Evolutionary conservation across 2,113 vertebrate species (phyloP).

Genomic region (Caranx melampygus): DNA sequence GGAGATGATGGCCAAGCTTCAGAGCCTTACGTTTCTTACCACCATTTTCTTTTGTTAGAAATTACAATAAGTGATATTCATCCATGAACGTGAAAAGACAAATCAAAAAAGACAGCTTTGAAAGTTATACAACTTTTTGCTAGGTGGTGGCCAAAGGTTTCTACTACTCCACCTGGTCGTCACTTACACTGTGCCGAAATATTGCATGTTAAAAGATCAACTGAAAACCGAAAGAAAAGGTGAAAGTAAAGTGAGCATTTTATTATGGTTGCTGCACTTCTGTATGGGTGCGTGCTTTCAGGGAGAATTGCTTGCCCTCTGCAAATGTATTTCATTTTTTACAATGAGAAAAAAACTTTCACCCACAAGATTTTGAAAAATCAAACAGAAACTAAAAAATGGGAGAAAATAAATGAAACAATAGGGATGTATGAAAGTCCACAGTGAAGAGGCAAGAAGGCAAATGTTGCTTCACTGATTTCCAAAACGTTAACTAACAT

Average conservation of each 20-base stretch:
- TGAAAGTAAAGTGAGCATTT: slow-evolving; percentile 9
- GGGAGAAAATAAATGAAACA: background rate
- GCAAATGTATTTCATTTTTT: background rate
- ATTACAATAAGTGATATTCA: background rate
- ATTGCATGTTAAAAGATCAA: background rate
- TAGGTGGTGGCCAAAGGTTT: background rate
- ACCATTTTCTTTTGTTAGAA: background rate
- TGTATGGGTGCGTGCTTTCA: slow-evolving; percentile 14
- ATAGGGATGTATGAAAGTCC: background rate
- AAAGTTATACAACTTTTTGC: background rate
- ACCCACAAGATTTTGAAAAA: background rate
- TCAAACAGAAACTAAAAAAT: slow-evolving; percentile 8
- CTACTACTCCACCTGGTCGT: background rate
- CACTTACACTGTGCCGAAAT: background rate
- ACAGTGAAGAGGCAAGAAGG: background rate
- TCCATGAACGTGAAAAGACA: background rate
- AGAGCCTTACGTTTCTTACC: background rate
- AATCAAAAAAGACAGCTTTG: background rate
- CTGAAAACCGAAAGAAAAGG: background rate
- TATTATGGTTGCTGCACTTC: background rate
- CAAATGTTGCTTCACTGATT: background rate
- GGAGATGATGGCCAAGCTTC: slow-evolving; percentile 3
- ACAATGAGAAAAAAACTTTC: background rate
- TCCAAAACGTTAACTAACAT: background rate
- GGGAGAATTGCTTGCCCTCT: background rate